Percentiles rank a stretch among this genome's conserved stretches.
phyloP scores from a whole-genome alignment of 2,888 invertebrate species.

The Mythimna loreyi region DNA sequence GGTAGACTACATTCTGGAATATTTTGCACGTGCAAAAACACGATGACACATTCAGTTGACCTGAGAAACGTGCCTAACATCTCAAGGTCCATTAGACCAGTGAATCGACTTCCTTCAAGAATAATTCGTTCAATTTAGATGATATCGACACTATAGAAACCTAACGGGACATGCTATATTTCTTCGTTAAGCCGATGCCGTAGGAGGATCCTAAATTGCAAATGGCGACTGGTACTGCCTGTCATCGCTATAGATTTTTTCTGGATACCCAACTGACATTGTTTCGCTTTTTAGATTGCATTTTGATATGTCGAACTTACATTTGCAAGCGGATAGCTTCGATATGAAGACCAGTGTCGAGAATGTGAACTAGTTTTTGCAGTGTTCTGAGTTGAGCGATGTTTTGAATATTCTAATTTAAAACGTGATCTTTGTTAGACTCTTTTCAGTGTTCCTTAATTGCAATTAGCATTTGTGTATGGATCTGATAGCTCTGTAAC shows the following conservation, averaged over 20 bases:
- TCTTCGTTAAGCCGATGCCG: slow-evolving; percentile 34
- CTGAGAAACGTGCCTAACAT: slow-evolving; percentile 15
- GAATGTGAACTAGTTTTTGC: slow-evolving; percentile 24
- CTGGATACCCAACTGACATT: slow-evolving; percentile 4
- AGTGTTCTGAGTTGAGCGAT: neutral
- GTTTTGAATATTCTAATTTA: slow-evolving; percentile 1
- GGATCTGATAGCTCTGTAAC: neutral
- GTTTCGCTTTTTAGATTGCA: neutral
- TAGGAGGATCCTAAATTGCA: slow-evolving; percentile 44
- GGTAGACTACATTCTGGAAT: neutral
- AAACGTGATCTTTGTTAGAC: neutral
- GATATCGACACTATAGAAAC: slow-evolving; percentile 54
- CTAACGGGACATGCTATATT: slow-evolving; percentile 41
- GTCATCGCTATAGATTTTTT: slow-evolving; percentile 22
- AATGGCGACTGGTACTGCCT: slow-evolving; percentile 48
- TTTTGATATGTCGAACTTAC: slow-evolving; percentile 9
- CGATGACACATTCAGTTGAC: slow-evolving; percentile 6
- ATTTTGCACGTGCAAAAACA: slow-evolving; percentile 5
- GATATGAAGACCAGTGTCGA: neutral
- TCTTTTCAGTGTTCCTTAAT: neutral
- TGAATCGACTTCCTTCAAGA: slow-evolving; percentile 50
- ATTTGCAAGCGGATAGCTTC: slow-evolving; percentile 3
- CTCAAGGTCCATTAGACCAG: slow-evolving; percentile 47
- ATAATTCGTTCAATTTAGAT: slow-evolving; percentile 58
- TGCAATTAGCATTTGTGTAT: neutral